These are phyloP conservation scores for Gobio occitaniae DNA, from an alignment of 2,797 vertebrate species.

Conservation along the genomic window DNA sequence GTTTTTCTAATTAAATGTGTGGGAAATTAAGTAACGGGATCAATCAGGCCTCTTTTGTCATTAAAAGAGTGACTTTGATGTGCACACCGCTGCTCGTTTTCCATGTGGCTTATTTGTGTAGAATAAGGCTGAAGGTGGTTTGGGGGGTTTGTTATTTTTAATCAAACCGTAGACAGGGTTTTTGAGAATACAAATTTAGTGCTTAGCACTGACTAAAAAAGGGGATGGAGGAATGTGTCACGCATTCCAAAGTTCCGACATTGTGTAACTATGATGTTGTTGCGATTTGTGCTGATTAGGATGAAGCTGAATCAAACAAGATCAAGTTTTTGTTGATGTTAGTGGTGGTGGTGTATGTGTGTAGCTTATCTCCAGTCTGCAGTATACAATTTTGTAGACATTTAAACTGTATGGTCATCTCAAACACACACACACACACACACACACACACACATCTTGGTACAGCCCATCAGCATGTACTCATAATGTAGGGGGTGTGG, in stretches of 20 bases:
- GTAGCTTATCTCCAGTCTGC: neutral
- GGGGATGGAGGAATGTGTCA: slow-evolving; percentile 9
- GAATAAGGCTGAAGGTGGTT: slow-evolving; percentile 49
- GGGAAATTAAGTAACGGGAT: slow-evolving; percentile 55
- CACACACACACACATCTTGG: too few species aligned
- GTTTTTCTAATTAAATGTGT: slow-evolving; percentile 73
- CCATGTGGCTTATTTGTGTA: slow-evolving; percentile 46
- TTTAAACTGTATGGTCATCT: neutral
- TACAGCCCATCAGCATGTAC: neutral
- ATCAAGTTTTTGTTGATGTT: slow-evolving; percentile 3
- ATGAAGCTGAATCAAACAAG: neutral
- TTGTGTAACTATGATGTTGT: neutral
- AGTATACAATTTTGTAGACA: slow-evolving; percentile 2
- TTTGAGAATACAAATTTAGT: slow-evolving; percentile 16
- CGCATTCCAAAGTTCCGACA: neutral
- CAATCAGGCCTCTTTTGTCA: slow-evolving; percentile 59
- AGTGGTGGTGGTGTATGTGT: neutral
- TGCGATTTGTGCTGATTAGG: neutral
- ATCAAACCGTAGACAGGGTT: slow-evolving; percentile 53
- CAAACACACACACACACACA: neutral
- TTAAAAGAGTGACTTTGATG: slow-evolving; percentile 50
- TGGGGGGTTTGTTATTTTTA: slow-evolving; percentile 56
- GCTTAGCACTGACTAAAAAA: slow-evolving; percentile 15
- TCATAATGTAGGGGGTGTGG: too few species aligned
- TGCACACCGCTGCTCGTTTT: slow-evolving; percentile 38